Conservation (phyloP, 2,888 invertebrate species). For the Lasioglossum malachurum region DNA sequence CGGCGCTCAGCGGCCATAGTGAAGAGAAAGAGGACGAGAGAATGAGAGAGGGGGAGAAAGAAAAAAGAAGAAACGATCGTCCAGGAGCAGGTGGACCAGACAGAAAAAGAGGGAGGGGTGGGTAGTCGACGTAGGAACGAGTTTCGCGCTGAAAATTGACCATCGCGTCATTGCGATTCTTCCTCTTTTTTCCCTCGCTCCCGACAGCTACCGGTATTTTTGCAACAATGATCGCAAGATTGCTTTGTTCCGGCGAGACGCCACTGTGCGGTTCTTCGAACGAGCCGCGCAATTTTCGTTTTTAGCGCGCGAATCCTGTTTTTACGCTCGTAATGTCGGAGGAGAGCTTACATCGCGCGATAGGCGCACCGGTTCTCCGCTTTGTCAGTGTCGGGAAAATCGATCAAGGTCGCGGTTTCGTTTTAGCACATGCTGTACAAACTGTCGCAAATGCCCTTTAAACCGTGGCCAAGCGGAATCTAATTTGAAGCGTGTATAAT, state of each 20-base stretch:
- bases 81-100: constrained; percentile 70
- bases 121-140: constrained; percentile 62
- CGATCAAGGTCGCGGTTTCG: constrained; percentile 54
- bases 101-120: constrained; percentile 58
- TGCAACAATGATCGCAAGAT: constrained; percentile 27
- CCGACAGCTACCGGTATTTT: constrained; percentile 5
- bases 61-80: constrained; percentile 61
- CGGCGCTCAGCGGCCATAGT: constrained; percentile 40
- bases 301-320: background rate
- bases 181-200: constrained; percentile 10
- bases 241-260: background rate
- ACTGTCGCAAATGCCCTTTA: background rate
- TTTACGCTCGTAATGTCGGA: background rate
- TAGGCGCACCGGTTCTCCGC: constrained; percentile 43
- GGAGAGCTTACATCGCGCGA: constrained; percentile 10
- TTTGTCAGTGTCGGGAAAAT: constrained; percentile 39
- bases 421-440: constrained; percentile 8
- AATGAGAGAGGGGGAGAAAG: background rate
- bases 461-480: background rate
- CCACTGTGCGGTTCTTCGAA: background rate
- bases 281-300: constrained; percentile 1
- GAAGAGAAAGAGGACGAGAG: background rate
- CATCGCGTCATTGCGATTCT: constrained; percentile 54
- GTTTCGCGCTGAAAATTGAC: constrained; percentile 67
- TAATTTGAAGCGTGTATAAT: background rate